Percentiles rank a stretch among this genome's conserved stretches.
Conservation (phyloP, 2,888 invertebrate species). For the Cepaea hortensis region DNA sequence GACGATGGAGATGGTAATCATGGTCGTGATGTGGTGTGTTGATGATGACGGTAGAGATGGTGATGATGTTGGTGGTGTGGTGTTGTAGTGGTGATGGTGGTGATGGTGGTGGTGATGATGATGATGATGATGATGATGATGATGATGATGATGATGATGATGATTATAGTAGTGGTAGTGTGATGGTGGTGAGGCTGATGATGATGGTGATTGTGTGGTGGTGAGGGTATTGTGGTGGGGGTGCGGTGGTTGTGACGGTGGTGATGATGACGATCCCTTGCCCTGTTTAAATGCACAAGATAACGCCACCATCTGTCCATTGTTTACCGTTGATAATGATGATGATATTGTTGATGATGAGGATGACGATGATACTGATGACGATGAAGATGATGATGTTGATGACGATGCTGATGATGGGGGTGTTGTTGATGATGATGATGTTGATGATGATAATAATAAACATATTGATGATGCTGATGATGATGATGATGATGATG, state of each 20-base stretch:
- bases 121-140: not conserved
- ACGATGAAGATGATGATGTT: constrained; percentile 36
- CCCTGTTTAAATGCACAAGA: too few species aligned
- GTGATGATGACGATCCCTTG: not conserved
- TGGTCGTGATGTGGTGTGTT: too few species aligned
- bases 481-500: not conserved
- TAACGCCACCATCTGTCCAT: too few species aligned
- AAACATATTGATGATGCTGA: not conserved
- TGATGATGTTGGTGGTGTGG: too few species aligned
- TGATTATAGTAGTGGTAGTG: not conserved
- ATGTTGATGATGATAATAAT: constrained; percentile 2
- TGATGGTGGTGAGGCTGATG: not conserved
- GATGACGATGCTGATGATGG: not conserved
- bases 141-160: constrained; percentile 2
- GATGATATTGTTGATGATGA: constrained; percentile 17
- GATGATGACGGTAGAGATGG: too few species aligned
- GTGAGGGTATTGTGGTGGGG: not conserved
- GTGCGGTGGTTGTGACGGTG: not conserved
- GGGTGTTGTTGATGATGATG: not conserved
- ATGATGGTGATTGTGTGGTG: not conserved
- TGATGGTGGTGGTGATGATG: not conserved
- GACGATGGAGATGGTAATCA: too few species aligned
- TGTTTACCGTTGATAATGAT: not conserved
- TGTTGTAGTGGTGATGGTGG: not conserved
- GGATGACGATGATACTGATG: constrained; percentile 31